phyloP scores from a whole-genome alignment of 2,797 vertebrate species.

The Coreius guichenoti region DNA sequence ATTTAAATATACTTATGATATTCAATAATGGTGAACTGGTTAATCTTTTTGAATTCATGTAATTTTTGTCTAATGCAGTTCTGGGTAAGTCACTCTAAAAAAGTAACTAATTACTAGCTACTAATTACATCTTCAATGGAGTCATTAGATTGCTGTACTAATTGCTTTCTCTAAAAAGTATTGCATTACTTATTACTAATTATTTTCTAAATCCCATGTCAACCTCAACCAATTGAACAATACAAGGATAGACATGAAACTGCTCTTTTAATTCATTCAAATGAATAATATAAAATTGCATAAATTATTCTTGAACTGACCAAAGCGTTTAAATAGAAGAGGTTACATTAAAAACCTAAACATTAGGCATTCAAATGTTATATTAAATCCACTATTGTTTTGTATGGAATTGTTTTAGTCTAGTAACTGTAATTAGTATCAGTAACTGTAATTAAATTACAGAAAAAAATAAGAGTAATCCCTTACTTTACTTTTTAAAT shows the following conservation, averaged over 20 bases:
- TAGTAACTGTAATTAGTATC: not conserved
- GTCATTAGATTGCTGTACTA: not conserved
- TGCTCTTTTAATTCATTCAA: not conserved
- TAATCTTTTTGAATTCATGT: not conserved
- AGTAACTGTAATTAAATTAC: not conserved
- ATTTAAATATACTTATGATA: too few relatives aligned
- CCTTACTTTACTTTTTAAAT: not conserved
- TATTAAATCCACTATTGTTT: not conserved
- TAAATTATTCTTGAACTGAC: not conserved
- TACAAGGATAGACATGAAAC: not conserved
- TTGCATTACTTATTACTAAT: not conserved
- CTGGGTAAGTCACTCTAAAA: too few relatives aligned
- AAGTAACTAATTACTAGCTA: too few relatives aligned
- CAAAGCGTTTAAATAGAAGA: not conserved
- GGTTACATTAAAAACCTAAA: not conserved
- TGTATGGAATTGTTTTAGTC: not conserved
- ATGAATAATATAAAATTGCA: not conserved
- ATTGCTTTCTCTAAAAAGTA: not conserved
- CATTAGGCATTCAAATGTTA: not conserved
- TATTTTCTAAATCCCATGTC: not conserved
- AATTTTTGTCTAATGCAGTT: too few relatives aligned
- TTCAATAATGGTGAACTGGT: not conserved
- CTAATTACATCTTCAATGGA: too few relatives aligned
- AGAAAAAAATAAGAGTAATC: not conserved
- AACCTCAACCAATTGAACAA: not conserved